Percentiles rank a stretch among this genome's conserved stretches.
Conservation (phyloP, 2,113 vertebrate genomes). For the Tragelaphus strepsiceros region DNA sequence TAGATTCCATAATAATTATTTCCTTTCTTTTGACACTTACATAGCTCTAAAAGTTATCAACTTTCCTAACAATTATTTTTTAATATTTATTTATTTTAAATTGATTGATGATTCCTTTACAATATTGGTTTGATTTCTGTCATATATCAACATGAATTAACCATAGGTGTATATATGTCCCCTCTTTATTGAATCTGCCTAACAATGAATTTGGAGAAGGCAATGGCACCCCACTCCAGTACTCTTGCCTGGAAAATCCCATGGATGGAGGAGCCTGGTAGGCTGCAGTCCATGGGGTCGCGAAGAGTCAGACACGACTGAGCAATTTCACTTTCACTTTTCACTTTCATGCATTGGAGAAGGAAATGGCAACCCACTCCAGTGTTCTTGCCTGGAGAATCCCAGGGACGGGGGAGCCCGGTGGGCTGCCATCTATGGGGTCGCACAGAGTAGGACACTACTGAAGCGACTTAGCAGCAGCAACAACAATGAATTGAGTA, state of each 20-base stretch:
- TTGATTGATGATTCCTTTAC: not conserved
- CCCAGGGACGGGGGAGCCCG: no score
- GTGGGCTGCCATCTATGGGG: no score
- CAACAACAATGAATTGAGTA: not conserved
- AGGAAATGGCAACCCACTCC: no score
- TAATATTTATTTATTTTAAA: not conserved
- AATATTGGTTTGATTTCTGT: not conserved
- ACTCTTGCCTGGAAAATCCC: no score
- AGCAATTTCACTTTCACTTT: no score
- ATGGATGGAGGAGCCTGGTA: no score
- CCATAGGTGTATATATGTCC: not conserved
- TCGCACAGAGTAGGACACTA: rapidly evolving
- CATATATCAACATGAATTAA: not conserved
- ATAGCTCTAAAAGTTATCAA: not conserved
- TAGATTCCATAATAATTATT: not conserved
- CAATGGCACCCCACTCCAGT: no score
- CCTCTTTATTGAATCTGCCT: not conserved
- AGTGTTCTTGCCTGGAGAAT: no score
- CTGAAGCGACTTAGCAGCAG: no score
- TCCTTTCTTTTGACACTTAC: not conserved
- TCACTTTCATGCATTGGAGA: no score
- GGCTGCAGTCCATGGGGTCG: no score
- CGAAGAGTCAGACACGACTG: no score
- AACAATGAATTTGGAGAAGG: not conserved
- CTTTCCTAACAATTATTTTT: not conserved